Conservation (phyloP, 2,113 vertebrate genomes). For the Grus americana region DNA sequence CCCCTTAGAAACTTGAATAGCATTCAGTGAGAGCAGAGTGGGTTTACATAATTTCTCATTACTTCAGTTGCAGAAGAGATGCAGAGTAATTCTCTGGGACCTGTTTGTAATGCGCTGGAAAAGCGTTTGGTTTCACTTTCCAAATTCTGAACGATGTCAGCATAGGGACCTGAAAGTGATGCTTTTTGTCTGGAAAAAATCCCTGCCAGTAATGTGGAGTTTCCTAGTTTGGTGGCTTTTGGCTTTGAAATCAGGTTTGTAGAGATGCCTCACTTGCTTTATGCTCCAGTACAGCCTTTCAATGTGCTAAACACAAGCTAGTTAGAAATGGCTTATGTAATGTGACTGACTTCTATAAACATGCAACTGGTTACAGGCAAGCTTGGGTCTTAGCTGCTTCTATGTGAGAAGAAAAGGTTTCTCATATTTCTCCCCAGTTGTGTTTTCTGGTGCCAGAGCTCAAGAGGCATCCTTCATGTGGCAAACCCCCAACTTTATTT, state of each 20-base stretch:
- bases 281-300: not conserved
- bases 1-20: not conserved
- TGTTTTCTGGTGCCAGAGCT: not conserved
- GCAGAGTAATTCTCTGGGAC: not conserved
- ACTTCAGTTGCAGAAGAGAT: not conserved
- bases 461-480: not conserved
- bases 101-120: not conserved
- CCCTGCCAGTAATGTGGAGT: not conserved
- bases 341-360: not conserved
- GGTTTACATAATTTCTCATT: not conserved
- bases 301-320: not conserved
- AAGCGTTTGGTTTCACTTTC: slow-evolving; percentile 10
- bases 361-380: not conserved
- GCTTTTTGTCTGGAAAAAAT: not conserved
- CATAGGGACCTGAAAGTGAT: not conserved
- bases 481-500: not conserved
- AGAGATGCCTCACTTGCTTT: not conserved
- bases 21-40: not conserved
- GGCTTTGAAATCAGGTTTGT: not conserved
- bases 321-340: not conserved
- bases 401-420: not conserved
- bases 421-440: not conserved
- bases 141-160: not conserved
- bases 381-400: not conserved
- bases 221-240: not conserved